Evolutionary conservation across 1,140 invertebrate species (phyloP).

Genomic region (Condylostylus longicornis): DNA sequence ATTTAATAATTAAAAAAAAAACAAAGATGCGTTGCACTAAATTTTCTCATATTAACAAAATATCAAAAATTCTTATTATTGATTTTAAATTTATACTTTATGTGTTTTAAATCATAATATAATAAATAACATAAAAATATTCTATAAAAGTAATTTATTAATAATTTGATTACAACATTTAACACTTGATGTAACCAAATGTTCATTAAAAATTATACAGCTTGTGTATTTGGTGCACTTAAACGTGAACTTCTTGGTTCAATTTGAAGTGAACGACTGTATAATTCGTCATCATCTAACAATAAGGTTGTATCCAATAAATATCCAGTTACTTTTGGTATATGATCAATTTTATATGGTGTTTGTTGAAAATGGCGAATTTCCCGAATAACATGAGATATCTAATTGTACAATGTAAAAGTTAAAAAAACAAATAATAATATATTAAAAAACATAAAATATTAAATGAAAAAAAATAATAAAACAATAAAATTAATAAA

Average conservation of each 20-base stretch:
- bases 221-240: conserved; percentile 7
- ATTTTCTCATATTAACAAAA: too few relatives aligned
- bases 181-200: too few relatives aligned
- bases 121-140: too few relatives aligned
- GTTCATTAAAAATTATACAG: too few relatives aligned
- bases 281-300: conserved; percentile 70
- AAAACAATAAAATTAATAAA: conserved; percentile 3
- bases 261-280: conserved; percentile 65
- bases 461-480: conserved; percentile 1
- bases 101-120: too few relatives aligned
- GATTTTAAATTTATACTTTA: too few relatives aligned
- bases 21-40: too few relatives aligned
- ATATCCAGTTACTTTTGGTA: conserved; percentile 62
- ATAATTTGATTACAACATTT: too few relatives aligned
- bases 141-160: too few relatives aligned
- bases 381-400: conserved; percentile 85
- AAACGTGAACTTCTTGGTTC: conserved; percentile 47
- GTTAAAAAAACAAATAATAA: too few relatives aligned
- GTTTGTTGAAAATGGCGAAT: conserved; percentile 86
- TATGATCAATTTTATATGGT: conserved; percentile 79
- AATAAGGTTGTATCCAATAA: conserved; percentile 61
- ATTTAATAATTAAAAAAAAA: too few relatives aligned
- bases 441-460: background rate
- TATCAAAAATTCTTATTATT: too few relatives aligned
- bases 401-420: conserved; percentile 38